Evolutionary conservation across 2,888 invertebrate genomes (phyloP).

Genomic region (Heteropelma amictum): DNA sequence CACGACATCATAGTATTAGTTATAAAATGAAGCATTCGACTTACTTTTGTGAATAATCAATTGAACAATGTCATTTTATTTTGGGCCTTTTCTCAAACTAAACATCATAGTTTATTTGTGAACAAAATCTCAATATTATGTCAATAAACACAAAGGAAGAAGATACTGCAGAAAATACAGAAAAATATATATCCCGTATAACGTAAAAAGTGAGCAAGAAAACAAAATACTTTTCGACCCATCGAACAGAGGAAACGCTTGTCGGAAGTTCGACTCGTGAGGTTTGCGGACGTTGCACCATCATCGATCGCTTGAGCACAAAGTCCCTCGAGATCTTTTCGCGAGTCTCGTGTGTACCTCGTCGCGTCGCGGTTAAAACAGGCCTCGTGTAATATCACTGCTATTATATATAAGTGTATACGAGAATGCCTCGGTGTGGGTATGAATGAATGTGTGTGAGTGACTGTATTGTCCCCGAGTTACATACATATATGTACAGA

Average conservation of each 20-base stretch:
- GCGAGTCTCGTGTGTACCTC: constrained; percentile 36
- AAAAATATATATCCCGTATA: background rate
- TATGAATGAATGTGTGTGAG: background rate
- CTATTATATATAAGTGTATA: background rate
- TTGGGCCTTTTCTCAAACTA: no score
- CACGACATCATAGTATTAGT: no score
- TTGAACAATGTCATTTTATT: no score
- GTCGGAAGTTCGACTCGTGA: constrained; percentile 55
- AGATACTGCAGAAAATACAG: background rate
- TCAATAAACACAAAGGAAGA: no score
- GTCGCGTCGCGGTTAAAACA: constrained; percentile 41
- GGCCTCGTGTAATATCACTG: constrained; percentile 5
- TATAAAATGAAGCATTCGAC: no score
- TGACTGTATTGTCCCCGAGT: background rate
- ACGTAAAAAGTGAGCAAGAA: background rate
- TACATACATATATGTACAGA: background rate
- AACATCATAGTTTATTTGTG: no score
- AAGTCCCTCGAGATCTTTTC: constrained; percentile 61
- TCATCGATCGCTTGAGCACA: constrained; percentile 61
- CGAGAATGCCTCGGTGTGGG: background rate
- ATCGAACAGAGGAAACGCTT: constrained; percentile 4
- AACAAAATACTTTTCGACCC: background rate
- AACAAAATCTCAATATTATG: no score
- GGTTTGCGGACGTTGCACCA: constrained; percentile 64
- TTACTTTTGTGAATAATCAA: no score